phyloP scores from a whole-genome alignment of 2,888 invertebrate species.

The Crossocerus cetratus region DNA sequence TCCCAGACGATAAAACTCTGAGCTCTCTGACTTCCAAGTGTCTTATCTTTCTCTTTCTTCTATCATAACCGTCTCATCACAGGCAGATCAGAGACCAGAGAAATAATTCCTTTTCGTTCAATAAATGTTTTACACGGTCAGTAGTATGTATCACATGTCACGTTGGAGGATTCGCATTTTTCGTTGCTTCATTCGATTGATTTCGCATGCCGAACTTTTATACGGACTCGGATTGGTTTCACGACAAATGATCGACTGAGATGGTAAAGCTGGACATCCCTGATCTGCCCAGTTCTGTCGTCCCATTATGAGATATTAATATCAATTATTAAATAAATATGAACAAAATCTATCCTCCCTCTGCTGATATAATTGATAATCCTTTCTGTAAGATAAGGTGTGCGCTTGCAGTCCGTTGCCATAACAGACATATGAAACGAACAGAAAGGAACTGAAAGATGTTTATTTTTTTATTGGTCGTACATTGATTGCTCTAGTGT shows the following conservation, averaged over 20 bases:
- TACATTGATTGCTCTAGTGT: conserved; percentile 48
- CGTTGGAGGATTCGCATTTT: too few species aligned
- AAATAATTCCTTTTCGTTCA: conserved; percentile 21
- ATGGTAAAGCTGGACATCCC: conserved; percentile 53
- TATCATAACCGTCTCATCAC: conserved; percentile 68
- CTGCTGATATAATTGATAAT: conserved; percentile 36
- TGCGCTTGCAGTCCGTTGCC: conserved; percentile 1
- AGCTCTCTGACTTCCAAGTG: conserved; percentile 73
- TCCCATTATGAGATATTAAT: conserved; percentile 68
- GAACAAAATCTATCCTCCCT: conserved; percentile 61
- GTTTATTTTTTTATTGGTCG: conserved; percentile 50
- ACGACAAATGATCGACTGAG: conserved; percentile 34
- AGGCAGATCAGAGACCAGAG: conserved; percentile 60
- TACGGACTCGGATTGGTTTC: conserved; percentile 23
- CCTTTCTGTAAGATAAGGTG: conserved; percentile 12
- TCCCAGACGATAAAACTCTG: conserved; percentile 63
- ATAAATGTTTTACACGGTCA: too few species aligned
- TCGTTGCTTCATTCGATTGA: too few species aligned
- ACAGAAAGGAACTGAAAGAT: conserved; percentile 39
- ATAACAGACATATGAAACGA: conserved; percentile 4
- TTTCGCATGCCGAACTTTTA: conserved; percentile 16
- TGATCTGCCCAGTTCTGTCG: conserved; percentile 68
- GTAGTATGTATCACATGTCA: too few species aligned
- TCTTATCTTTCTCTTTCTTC: conserved; percentile 69
- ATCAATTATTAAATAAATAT: conserved; percentile 71